Evolutionary conservation across 1,140 invertebrate genomes (phyloP).

Genomic region (Reticulitermes speratus): DNA sequence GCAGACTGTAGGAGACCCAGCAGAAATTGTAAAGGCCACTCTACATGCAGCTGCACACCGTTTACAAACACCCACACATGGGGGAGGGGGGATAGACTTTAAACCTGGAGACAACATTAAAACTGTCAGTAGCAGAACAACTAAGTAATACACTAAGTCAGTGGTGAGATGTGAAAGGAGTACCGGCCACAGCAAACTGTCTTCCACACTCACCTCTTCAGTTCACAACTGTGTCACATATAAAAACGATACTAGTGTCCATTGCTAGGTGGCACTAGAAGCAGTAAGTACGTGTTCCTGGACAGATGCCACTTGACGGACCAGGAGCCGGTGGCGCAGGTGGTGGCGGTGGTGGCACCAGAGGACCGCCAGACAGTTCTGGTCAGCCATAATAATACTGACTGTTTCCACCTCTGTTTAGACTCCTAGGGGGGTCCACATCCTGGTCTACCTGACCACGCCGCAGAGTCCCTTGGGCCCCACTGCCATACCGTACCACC

Average conservation of each 20-base stretch:
- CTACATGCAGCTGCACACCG: too few species aligned
- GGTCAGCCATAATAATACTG: constrained; percentile 63
- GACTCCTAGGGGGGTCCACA: constrained; percentile 51
- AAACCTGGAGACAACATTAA: too few species aligned
- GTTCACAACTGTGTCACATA: neutral
- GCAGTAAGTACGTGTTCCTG: constrained; percentile 33
- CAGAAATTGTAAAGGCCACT: too few species aligned
- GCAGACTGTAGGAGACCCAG: too few species aligned
- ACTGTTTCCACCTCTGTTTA: constrained; percentile 50
- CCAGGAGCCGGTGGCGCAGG: constrained; percentile 20
- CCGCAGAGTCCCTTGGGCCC: constrained; percentile 27
- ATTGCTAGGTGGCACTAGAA: constrained; percentile 27
- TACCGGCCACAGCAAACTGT: neutral
- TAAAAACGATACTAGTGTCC: neutral
- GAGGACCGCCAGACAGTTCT: constrained; percentile 48
- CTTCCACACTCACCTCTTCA: neutral
- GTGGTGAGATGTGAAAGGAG: neutral
- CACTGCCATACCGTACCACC: constrained; percentile 33
- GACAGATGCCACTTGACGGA: constrained; percentile 24
- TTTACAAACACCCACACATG: too few species aligned
- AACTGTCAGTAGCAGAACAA: too few species aligned
- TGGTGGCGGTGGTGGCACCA: neutral
- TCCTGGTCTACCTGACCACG: constrained; percentile 47
- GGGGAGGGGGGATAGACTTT: too few species aligned
- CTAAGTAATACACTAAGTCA: too few species aligned